A percentile compares a stretch with the other conserved stretches of the same genome.
Evolutionary conservation across 2,888 invertebrate genomes (phyloP).

Genomic region (Drosophila kambysellisi): DNA sequence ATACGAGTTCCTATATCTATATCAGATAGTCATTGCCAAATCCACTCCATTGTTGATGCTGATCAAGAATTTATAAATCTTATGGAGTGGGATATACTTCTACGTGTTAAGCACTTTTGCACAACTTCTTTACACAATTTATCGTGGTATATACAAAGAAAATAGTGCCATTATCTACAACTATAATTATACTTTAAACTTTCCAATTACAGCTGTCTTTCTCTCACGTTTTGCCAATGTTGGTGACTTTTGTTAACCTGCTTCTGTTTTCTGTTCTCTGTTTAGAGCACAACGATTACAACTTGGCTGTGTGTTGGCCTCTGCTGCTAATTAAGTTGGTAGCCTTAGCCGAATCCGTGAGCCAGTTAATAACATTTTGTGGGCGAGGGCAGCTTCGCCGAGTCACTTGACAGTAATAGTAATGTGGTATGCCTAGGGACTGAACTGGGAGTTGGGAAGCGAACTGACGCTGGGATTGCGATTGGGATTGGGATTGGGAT

Average conservation of each 20-base stretch:
- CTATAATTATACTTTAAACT: neutral
- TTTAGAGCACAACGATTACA: slow-evolving; percentile 27
- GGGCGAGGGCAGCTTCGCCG: slow-evolving; percentile 9
- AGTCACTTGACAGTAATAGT: slow-evolving; percentile 61
- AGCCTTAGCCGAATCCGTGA: slow-evolving; percentile 31
- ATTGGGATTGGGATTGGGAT: neutral
- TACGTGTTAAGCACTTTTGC: neutral
- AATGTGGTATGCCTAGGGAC: slow-evolving; percentile 55
- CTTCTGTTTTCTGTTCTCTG: neutral
- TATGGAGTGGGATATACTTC: neutral
- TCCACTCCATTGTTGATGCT: neutral
- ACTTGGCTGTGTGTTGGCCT: slow-evolving; percentile 19
- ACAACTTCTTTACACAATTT: neutral
- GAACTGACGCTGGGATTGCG: neutral
- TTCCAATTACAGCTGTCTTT: neutral
- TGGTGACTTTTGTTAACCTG: slow-evolving; percentile 28
- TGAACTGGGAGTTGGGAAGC: neutral
- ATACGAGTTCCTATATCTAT: neutral
- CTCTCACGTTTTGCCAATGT: slow-evolving; percentile 13
- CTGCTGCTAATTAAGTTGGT: slow-evolving; percentile 57
- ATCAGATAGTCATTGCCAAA: too few relatives aligned
- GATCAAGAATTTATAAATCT: neutral
- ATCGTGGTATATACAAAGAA: neutral
- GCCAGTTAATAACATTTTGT: slow-evolving; percentile 54
- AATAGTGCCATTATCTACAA: neutral